Evolutionary conservation across 2,888 invertebrate species (phyloP).

Genomic region (Catocala sponsa): DNA sequence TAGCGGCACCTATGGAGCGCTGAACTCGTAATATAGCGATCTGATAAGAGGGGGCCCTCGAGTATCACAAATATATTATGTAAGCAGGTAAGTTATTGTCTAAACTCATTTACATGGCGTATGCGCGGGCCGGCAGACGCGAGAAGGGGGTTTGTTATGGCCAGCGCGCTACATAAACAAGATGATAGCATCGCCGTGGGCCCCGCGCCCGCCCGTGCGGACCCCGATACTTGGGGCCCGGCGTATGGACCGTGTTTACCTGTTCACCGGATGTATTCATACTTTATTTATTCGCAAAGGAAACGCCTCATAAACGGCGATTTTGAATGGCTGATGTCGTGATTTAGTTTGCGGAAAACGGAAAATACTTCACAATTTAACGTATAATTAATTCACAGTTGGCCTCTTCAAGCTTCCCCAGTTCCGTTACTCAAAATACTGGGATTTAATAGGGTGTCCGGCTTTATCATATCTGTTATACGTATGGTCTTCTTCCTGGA

Average conservation of each 20-base stretch:
- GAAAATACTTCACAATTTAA: slow-evolving; percentile 10
- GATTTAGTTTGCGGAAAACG: slow-evolving; percentile 14
- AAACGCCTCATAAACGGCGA: slow-evolving; percentile 19
- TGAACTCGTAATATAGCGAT: slow-evolving; percentile 7
- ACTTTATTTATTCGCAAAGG: slow-evolving; percentile 24
- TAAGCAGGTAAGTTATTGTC: slow-evolving; percentile 18
- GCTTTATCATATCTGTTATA: too few relatives aligned
- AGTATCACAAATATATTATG: slow-evolving; percentile 2
- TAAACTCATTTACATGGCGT: slow-evolving; percentile 9
- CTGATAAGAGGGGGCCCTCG: slow-evolving; percentile 5
- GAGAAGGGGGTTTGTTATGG: slow-evolving; percentile 9
- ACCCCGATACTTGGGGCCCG: not conserved
- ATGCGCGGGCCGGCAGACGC: not conserved
- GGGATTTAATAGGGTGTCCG: not conserved
- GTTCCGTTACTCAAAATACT: not conserved
- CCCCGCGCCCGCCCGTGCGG: not conserved
- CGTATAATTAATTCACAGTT: slow-evolving; percentile 8
- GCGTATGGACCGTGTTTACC: not conserved
- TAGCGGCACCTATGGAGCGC: not conserved
- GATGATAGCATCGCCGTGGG: slow-evolving; percentile 12
- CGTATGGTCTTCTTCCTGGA: too few relatives aligned
- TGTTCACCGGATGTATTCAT: slow-evolving; percentile 17
- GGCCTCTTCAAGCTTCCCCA: not conserved
- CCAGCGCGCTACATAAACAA: slow-evolving; percentile 25
- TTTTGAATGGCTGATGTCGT: slow-evolving; percentile 25